Conservation (phyloP, 2,113 vertebrate genomes). For the Mormyrus iriodes region DNA sequence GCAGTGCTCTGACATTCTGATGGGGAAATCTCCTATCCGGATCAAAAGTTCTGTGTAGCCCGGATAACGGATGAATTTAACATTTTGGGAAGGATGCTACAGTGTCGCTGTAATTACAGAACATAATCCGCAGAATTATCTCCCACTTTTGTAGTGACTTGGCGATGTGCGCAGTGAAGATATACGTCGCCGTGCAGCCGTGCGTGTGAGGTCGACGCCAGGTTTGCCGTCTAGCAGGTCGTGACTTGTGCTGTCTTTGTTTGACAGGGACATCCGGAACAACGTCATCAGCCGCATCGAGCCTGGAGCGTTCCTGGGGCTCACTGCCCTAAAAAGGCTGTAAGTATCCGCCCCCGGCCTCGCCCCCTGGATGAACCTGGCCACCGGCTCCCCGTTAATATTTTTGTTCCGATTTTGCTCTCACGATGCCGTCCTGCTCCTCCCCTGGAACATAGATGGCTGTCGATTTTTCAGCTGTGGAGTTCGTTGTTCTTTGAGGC, state of each 20-base stretch:
- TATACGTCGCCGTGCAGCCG: not conserved
- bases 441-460: not conserved
- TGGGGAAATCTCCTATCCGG: not conserved
- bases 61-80: not conserved
- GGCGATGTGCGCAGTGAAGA: not conserved
- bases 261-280: conserved; percentile 83
- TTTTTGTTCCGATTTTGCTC: not conserved
- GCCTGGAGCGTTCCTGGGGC: conserved; percentile 84
- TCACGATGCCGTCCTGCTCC: not conserved
- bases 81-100: not conserved
- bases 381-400: not conserved
- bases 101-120: not conserved
- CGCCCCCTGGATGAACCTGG: not conserved
- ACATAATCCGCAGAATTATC: not conserved
- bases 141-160: not conserved
- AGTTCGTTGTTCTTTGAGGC: not conserved
- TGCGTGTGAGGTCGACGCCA: not conserved
- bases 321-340: conserved; percentile 85
- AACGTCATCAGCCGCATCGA: conserved; percentile 88
- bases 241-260: conserved; percentile 21
- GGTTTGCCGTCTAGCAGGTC: not conserved
- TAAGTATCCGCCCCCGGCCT: conserved; percentile 61
- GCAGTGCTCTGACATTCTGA: not conserved
- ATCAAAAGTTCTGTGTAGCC: not conserved
- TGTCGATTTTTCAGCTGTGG: not conserved